Evolutionary conservation across 2,888 invertebrate species (phyloP).

Genomic region (Tetanocera ferruginea): DNA sequence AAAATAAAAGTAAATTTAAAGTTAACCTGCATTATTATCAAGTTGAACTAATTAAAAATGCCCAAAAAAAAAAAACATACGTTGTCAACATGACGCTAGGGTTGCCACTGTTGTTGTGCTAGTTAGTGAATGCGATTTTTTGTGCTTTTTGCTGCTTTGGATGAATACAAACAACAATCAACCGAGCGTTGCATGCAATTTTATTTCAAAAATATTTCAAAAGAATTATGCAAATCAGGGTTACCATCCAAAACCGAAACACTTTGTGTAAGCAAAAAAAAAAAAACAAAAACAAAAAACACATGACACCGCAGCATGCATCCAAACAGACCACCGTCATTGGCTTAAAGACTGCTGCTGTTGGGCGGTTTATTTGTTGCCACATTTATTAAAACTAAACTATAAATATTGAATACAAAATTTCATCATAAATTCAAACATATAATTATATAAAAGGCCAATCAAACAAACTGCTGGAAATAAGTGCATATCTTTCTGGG

Average conservation of each 20-base stretch:
- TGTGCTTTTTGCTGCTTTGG: constrained; percentile 8
- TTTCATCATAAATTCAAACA: too few relatives aligned
- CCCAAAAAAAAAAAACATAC: constrained; percentile 52
- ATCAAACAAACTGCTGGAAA: too few relatives aligned
- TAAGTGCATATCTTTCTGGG: too few relatives aligned
- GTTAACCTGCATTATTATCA: constrained; percentile 4
- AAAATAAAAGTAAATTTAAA: constrained; percentile 24
- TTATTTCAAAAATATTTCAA: constrained; percentile 60
- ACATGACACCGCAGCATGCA: too few relatives aligned
- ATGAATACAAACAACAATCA: constrained; percentile 44
- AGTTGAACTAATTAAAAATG: constrained; percentile 60
- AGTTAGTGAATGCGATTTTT: not conserved
- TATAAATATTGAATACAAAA: too few relatives aligned
- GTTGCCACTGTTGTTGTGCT: constrained; percentile 11
- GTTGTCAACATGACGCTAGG: constrained; percentile 21
- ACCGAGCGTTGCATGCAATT: constrained; percentile 58
- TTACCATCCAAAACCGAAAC: not conserved
- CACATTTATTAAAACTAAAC: too few relatives aligned
- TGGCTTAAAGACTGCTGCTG: too few relatives aligned
- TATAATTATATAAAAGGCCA: too few relatives aligned
- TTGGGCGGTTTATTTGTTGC: too few relatives aligned
- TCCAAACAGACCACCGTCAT: too few relatives aligned
- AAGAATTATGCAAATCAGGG: constrained; percentile 59
- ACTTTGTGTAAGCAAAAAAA: too few relatives aligned
- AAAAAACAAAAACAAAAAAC: too few relatives aligned